Conservation (phyloP, 2,797 vertebrate genomes). For the Chaetophractus vellerosus region DNA sequence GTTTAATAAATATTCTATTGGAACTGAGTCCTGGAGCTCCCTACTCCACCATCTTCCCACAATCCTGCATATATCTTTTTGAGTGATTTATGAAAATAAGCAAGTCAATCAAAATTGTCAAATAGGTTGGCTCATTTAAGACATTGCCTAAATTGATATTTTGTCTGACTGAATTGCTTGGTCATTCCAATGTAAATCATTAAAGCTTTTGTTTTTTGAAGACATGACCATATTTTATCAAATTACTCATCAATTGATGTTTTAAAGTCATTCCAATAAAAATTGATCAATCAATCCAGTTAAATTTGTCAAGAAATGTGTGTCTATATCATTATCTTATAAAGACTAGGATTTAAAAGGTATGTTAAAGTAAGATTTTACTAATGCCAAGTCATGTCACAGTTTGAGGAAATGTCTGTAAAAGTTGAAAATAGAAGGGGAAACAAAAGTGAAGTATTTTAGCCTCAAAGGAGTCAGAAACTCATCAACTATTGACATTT, state of each 20-base stretch:
- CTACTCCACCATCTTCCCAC: too few species aligned
- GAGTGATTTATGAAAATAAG: constrained; percentile 74
- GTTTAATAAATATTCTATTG: too few species aligned
- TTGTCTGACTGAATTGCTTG: constrained; percentile 39
- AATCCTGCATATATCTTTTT: constrained; percentile 31
- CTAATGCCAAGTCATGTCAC: constrained; percentile 44
- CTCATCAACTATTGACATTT: constrained; percentile 50
- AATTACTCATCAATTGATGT: constrained; percentile 26
- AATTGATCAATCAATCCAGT: constrained; percentile 47
- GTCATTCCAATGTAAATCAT: constrained; percentile 17
- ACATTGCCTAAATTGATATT: constrained; percentile 48
- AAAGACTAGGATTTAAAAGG: not conserved
- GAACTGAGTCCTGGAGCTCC: too few species aligned
- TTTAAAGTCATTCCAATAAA: not conserved
- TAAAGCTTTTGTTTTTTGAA: constrained; percentile 43
- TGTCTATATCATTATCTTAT: not conserved
- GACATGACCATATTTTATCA: constrained; percentile 40
- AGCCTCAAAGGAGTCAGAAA: constrained; percentile 54
- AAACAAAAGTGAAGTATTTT: constrained; percentile 61
- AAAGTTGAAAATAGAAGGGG: constrained; percentile 32
- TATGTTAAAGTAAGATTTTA: constrained; percentile 57
- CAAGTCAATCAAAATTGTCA: constrained; percentile 66
- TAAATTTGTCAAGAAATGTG: constrained; percentile 58
- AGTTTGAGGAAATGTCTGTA: constrained; percentile 51
- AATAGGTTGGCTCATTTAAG: constrained; percentile 55